Evolutionary conservation across 2,113 vertebrate species (phyloP).

Genomic region (Propithecus coquereli): DNA sequence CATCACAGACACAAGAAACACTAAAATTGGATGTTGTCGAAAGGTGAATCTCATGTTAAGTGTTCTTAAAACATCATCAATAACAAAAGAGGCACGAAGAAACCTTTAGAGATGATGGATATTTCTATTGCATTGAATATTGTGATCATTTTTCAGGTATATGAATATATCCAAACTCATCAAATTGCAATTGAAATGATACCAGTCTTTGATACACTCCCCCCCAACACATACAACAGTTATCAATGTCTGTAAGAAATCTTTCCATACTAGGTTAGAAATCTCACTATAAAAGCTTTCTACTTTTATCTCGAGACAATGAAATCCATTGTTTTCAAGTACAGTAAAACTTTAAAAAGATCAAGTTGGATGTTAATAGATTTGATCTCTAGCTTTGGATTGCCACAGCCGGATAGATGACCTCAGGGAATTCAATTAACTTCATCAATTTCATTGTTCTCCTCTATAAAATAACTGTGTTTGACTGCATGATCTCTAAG

Average conservation of each 20-base stretch:
- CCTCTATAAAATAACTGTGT: background rate
- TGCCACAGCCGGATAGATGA: background rate
- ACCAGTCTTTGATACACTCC: background rate
- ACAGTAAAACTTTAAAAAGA: background rate
- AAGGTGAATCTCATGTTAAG: no score
- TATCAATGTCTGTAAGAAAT: background rate
- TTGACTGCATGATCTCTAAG: background rate
- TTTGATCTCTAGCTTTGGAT: background rate
- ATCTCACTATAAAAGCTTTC: background rate
- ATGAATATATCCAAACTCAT: background rate
- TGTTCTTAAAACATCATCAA: no score
- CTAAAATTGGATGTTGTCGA: no score
- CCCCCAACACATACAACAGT: background rate
- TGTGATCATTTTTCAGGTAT: background rate
- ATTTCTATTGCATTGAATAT: no score
- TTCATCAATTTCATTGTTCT: background rate
- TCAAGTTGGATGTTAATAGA: background rate
- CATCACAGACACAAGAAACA: background rate
- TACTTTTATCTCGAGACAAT: background rate
- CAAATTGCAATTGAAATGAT: background rate
- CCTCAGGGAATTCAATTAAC: background rate
- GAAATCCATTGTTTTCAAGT: background rate
- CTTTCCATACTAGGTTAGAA: background rate
- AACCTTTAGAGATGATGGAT: no score
- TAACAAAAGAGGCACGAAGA: no score